Evolutionary conservation across 1,140 invertebrate genomes (phyloP).

Genomic region (Helicoverpa armigera): DNA sequence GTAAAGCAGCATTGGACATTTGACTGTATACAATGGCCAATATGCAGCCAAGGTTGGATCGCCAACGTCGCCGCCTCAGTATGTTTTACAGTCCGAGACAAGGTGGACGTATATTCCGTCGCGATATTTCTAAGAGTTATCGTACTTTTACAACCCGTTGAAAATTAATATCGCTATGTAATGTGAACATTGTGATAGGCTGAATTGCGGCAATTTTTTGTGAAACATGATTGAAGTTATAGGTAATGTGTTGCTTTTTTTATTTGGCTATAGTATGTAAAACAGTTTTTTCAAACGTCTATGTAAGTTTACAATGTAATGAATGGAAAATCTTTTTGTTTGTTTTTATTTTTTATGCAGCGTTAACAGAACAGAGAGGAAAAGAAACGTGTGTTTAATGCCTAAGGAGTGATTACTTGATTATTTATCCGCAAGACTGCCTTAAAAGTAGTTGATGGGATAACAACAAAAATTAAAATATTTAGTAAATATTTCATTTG

Average conservation of each 20-base stretch:
- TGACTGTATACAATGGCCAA: background rate
- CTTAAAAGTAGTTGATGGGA: too few species aligned
- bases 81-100: background rate
- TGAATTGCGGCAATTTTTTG: constrained; percentile 14
- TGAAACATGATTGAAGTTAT: constrained; percentile 47
- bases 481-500: too few species aligned
- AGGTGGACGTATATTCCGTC: constrained; percentile 2
- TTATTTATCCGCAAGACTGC: too few species aligned
- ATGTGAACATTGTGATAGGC: background rate
- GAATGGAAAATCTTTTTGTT: too few species aligned
- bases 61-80: background rate
- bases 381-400: too few species aligned
- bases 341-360: too few species aligned
- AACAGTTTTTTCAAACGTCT: background rate
- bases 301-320: too few species aligned
- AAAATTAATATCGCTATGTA: constrained; percentile 20
- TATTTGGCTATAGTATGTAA: background rate
- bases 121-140: constrained; percentile 8
- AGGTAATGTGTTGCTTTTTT: constrained; percentile 27
- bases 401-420: too few species aligned
- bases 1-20: background rate
- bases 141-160: constrained; percentile 27
- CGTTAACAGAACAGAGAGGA: too few species aligned
- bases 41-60: background rate
- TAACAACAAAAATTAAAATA: too few species aligned